phyloP scores from a whole-genome alignment of 2,797 vertebrate genomes.

The Peromyscus attwateri region DNA sequence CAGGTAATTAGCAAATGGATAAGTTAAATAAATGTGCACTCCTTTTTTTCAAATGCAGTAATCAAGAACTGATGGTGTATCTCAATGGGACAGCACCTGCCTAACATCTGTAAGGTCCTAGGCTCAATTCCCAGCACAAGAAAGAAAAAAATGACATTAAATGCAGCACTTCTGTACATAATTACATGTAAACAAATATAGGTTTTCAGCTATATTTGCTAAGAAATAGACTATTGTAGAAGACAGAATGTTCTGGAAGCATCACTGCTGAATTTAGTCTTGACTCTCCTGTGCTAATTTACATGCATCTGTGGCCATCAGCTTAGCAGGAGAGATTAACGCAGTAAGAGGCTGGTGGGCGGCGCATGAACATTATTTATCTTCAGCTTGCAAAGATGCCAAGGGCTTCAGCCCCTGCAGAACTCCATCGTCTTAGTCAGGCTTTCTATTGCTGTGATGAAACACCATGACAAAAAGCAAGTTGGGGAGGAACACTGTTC shows the following conservation, averaged over 20 bases:
- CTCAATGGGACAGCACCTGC: not conserved
- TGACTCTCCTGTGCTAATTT: not conserved
- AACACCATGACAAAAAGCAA: not conserved
- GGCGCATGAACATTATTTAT: not conserved
- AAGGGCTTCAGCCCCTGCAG: not conserved
- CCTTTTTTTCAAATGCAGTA: not conserved
- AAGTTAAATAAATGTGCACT: slow-evolving; percentile 40
- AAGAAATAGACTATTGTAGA: not conserved
- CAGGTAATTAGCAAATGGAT: slow-evolving; percentile 41
- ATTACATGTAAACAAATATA: not conserved
- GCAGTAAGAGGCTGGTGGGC: not conserved
- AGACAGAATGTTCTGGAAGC: not conserved
- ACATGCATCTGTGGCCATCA: not conserved
- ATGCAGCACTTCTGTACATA: slow-evolving; percentile 33
- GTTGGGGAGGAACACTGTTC: not conserved
- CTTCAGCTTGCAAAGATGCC: slow-evolving; percentile 4
- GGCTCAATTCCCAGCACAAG: not conserved
- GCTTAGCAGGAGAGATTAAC: not conserved
- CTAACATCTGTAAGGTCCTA: not conserved
- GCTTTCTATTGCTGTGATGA: not conserved
- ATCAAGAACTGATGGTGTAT: not conserved
- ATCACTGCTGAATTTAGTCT: not conserved
- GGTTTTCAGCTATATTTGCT: slow-evolving; percentile 47
- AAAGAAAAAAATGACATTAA: not conserved
- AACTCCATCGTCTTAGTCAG: not conserved